These are phyloP conservation scores for Podiceps cristatus DNA, from an alignment of 2,113 vertebrate genomes.

Conservation along the genomic window DNA sequence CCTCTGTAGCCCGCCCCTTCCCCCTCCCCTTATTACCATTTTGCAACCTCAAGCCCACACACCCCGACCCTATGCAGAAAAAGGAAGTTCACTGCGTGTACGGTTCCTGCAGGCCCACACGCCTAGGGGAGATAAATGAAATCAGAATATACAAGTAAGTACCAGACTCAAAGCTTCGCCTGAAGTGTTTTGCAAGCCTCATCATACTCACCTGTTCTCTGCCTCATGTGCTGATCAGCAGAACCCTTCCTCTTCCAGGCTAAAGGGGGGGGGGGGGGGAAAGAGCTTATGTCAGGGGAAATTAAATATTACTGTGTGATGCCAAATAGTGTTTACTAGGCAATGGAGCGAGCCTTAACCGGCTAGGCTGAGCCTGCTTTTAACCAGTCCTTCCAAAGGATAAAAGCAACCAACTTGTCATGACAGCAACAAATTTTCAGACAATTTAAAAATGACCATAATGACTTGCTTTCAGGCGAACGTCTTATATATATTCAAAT, in stretches of 20 bases:
- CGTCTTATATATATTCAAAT: not conserved
- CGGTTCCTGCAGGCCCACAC: not conserved
- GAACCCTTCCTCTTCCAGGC: slow-evolving; percentile 2
- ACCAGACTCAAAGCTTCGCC: slow-evolving; percentile 21
- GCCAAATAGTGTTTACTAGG: slow-evolving; percentile 7
- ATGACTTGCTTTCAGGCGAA: not conserved
- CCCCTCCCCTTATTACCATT: not conserved
- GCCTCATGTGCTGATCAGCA: not conserved
- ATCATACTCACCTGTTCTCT: not conserved
- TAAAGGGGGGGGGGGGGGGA: not conserved
- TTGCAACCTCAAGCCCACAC: not conserved
- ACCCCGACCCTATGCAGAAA: not conserved
- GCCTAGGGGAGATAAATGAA: not conserved
- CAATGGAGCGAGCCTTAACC: not conserved
- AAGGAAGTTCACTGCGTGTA: not conserved
- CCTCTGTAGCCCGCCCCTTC: not conserved
- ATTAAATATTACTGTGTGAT: not conserved
- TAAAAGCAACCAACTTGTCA: slow-evolving; percentile 17
- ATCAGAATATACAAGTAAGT: not conserved
- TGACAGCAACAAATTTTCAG: not conserved
- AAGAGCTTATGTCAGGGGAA: slow-evolving; percentile 26
- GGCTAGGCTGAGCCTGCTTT: not conserved
- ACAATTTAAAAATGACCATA: not conserved
- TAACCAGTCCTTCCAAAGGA: not conserved
- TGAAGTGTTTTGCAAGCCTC: slow-evolving; percentile 1